Evolutionary conservation across 2,888 invertebrate species (phyloP), one percentile per base, ranked within the genome.

Genomic region (Magallana nippona): DNA sequence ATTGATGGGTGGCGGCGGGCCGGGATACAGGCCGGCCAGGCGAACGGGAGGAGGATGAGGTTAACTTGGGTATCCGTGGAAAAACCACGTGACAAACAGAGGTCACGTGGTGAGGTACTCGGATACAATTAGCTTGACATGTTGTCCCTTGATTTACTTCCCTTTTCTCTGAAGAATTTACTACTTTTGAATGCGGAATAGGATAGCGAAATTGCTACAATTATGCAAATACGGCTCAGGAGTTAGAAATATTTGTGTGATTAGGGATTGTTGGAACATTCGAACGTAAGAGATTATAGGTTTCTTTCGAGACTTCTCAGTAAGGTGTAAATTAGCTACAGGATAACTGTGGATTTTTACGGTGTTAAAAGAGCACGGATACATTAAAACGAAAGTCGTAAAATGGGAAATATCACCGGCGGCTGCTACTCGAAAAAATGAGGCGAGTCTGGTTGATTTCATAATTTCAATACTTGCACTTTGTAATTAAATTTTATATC

Each of bases 21-120:
- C 87, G n/a, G 86, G 71, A 1, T 87, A 87, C 22, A 80, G 86
- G 71, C 85, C 89, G 27, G 84, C 86, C 8, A 88, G 89, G 2
- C 86, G 88, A 5, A 85, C 88, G 10, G 89, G 90, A 13, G 90
- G 90, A 0, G 91, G 90, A 90, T 91, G 90, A 91, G 91, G 91
- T 89, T 91, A 90, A 90, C 83, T 84, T 44, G 57, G 79, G 89
- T 89, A 89, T 88, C 78, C 63, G 13, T 71, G 56, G 57, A 71
- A 71, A 22, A 27, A 27, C 22, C 71, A 71, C 71, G 71, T 71
- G 71, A 71, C 32, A 27, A 27, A 71, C 22, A 71, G 13, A 27
- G 22, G 27, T 71, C 71, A 71, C 71, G 71, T 71, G 32, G 27
- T 15, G 27, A 44, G 44, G 44, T 27, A 60, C 60, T 19, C 60